These are phyloP conservation scores for Amblyjoppa proteus DNA, from an alignment of 2,888 invertebrate species.

Conservation along the genomic window DNA sequence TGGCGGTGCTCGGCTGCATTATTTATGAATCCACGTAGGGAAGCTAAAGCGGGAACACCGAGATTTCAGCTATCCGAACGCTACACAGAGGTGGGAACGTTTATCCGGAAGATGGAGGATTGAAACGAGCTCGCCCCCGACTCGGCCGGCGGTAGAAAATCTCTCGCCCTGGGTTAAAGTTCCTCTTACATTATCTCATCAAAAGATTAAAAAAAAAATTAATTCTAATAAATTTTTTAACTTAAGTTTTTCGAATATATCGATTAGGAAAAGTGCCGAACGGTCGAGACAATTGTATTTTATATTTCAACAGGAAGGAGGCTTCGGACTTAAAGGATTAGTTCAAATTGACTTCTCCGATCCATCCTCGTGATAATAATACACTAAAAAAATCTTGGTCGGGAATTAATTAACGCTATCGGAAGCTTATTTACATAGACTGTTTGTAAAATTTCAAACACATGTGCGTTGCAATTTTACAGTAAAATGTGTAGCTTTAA, in stretches of 20 bases:
- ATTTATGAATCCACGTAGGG: slow-evolving; percentile 80
- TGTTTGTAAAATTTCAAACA: too few species aligned
- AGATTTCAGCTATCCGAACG: slow-evolving; percentile 79
- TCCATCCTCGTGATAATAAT: not conserved
- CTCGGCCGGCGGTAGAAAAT: slow-evolving; percentile 65
- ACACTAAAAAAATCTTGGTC: too few species aligned
- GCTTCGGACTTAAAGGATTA: not conserved
- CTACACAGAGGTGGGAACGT: slow-evolving; percentile 71
- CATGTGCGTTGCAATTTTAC: too few species aligned
- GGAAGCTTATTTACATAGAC: too few species aligned
- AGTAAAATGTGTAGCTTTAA: too few species aligned
- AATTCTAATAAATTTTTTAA: too few species aligned
- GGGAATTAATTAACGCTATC: too few species aligned
- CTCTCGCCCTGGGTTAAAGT: not conserved
- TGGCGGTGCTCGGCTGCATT: slow-evolving; percentile 72
- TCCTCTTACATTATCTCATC: not conserved
- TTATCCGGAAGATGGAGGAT: slow-evolving; percentile 77
- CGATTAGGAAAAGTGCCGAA: too few species aligned
- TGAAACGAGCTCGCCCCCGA: slow-evolving; percentile 75
- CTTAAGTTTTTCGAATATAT: too few species aligned
- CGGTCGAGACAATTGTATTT: not conserved
- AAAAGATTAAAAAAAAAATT: not conserved
- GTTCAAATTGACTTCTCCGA: not conserved
- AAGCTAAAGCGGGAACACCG: slow-evolving; percentile 75
- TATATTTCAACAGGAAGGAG: not conserved